These are phyloP conservation scores for Upupa epops DNA, from an alignment of 2,113 vertebrate species.

Conservation along the genomic window DNA sequence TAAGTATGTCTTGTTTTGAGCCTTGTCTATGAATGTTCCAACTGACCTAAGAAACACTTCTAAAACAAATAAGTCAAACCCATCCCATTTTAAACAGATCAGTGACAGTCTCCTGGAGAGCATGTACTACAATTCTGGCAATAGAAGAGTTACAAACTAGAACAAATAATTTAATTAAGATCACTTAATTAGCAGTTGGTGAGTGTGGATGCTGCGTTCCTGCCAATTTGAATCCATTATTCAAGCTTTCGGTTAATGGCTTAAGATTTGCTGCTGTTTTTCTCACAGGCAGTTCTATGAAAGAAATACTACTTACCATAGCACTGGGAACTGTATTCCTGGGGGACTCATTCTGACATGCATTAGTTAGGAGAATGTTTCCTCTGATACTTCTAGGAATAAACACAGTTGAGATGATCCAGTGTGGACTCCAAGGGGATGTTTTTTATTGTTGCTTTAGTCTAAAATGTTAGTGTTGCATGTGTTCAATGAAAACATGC, in stretches of 20 bases:
- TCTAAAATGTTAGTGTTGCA: neutral
- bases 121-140: neutral
- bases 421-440: neutral
- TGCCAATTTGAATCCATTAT: neutral
- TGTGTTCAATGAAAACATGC: neutral
- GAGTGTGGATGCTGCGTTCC: neutral
- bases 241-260: neutral
- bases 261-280: neutral
- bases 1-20: conserved; percentile 59
- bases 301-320: neutral
- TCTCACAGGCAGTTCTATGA: neutral
- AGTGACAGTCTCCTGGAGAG: neutral
- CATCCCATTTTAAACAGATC: neutral
- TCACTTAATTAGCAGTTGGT: neutral
- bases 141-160: neutral
- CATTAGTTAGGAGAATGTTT: neutral
- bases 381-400: neutral
- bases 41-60: neutral
- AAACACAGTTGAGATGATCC: neutral
- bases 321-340: neutral
- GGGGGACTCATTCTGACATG: neutral
- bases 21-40: neutral
- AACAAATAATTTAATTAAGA: neutral
- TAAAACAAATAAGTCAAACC: neutral
- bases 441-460: neutral